Base-by-base conservation (phyloP, 2,888 invertebrate species). In the Thymelicus sylvestris region DNA sequence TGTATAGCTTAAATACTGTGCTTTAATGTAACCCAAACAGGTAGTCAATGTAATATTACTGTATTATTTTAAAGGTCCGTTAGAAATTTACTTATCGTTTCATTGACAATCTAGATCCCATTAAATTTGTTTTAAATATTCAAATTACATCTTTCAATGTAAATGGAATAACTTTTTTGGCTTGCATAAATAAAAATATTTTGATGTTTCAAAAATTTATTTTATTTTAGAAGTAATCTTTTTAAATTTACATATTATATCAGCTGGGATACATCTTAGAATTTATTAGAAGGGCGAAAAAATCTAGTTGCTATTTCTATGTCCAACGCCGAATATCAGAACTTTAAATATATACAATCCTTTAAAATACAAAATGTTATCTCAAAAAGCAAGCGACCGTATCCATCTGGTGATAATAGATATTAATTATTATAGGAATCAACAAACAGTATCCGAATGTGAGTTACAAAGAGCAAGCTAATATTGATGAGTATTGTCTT, bases 151-250 rank as follows among this genome's bases (percentile, higher is more conserved):
- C 19, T 44, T 44, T 44, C 10, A 44, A 44, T 44, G 44, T 44
- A 44, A 44, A 44, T 10, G 44, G 44, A 52, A 52, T 19, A 52
- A 5, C 8, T 19, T 15, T 15, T 44, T 10, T 8, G 0, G 4
- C 7, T 19, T 19, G 8, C 8, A 62, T 24, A 15, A 62, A 62
- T 62, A 47, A 62, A 61, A 62, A 39, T 62, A 47, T 47, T 62
- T 13, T 47, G 47, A 62, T 62, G 47, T 47, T 62, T 47, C 47
- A 62, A 24, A 55, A 55, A 15, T 44, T 62, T 41, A 19, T 44
- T 63, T 63, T 63, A 63, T 47, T 63, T 63, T 24, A 47, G 19
- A 15, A 44, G 12, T 41, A 41, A 15, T 50, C 5, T 6, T 52
- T 15, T 52, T 52, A 2, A 52, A 52, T 52, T 52, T 19, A 52